phyloP scores from a whole-genome alignment of 2,113 vertebrate species.

The Sander vitreus region DNA sequence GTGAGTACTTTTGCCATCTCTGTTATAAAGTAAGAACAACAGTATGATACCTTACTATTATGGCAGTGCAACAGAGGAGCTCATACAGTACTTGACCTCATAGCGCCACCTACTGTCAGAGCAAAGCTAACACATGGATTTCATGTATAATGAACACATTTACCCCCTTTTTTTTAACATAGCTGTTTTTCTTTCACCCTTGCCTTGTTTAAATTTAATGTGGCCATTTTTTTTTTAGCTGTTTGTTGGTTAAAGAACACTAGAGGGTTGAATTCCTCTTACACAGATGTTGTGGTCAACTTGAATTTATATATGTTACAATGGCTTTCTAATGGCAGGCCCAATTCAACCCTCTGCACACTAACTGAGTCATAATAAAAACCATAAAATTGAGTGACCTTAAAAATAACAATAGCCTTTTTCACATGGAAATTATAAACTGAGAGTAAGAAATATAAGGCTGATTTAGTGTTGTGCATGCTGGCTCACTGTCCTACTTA shows the following conservation, averaged over 20 bases:
- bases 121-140: neutral
- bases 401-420: neutral
- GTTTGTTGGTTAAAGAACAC: neutral
- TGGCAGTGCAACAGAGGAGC: neutral
- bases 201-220: neutral
- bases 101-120: conserved; percentile 36
- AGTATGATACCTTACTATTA: neutral
- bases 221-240: neutral
- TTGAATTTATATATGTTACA: neutral
- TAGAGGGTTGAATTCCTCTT: neutral
- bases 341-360: neutral
- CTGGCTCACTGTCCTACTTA: neutral
- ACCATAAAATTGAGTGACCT: too few relatives aligned
- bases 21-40: neutral
- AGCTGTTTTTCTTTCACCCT: neutral
- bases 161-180: neutral
- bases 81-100: neutral
- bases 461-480: neutral
- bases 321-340: neutral
- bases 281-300: neutral
- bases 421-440: neutral
- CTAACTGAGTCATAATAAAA: neutral
- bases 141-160: neutral
- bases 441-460: neutral
- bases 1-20: too few relatives aligned